phyloP scores from a whole-genome alignment of 2,888 invertebrate genomes.

The Morinoia aosen region DNA sequence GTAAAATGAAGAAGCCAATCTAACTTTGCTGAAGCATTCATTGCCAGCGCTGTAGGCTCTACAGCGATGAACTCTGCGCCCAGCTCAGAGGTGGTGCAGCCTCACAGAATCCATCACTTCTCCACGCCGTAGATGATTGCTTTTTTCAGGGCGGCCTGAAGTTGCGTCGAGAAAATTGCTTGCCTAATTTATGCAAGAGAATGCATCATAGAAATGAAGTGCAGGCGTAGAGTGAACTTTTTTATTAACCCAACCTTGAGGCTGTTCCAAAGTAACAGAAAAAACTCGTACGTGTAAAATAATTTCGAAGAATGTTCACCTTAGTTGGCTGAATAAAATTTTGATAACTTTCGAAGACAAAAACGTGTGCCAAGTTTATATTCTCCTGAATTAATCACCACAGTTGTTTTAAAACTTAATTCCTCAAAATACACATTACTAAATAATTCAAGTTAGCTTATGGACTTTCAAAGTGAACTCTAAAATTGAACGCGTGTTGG shows the following conservation, averaged over 20 bases:
- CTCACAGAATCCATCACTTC: background rate
- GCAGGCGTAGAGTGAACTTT: background rate
- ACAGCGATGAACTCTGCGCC: background rate
- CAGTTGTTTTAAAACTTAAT: background rate
- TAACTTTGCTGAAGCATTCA: background rate
- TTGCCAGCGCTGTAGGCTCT: background rate
- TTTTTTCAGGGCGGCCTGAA: background rate
- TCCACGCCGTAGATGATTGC: background rate
- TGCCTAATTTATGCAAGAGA: slow-evolving; percentile 2
- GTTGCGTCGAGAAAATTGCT: background rate
- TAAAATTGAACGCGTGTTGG: background rate
- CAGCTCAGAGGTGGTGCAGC: background rate
- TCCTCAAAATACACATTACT: background rate
- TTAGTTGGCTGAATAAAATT: background rate
- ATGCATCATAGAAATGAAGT: background rate
- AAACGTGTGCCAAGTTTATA: background rate
- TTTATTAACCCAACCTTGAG: background rate
- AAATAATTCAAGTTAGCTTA: background rate
- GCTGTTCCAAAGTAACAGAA: background rate
- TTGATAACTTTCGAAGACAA: background rate
- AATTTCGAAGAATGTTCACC: background rate
- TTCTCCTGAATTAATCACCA: background rate
- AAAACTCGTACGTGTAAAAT: background rate
- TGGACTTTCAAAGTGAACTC: background rate
- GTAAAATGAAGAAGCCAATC: background rate